phyloP scores from a whole-genome alignment of 2,797 vertebrate genomes.

The Falco peregrinus region DNA sequence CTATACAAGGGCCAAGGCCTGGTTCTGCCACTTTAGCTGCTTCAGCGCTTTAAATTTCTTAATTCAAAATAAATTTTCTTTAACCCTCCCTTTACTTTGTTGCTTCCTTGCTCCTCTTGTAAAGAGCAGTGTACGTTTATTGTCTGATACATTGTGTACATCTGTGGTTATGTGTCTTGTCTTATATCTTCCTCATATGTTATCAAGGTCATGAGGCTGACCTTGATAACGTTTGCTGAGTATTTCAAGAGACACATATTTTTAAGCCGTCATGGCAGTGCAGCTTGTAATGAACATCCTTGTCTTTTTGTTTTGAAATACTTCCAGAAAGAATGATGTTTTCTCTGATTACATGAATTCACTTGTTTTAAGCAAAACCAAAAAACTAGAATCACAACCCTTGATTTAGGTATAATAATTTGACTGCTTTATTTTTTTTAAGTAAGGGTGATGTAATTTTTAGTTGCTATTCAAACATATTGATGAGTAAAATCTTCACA shows the following conservation, averaged over 20 bases:
- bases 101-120: not conserved
- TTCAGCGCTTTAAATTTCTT: too few species aligned
- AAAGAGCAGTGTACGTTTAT: not conserved
- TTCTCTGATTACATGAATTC: not conserved
- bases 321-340: not conserved
- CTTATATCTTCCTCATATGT: not conserved
- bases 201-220: not conserved
- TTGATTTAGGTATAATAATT: not conserved
- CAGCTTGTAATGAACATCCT: not conserved
- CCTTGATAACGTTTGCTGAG: not conserved
- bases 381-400: not conserved
- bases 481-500: not conserved
- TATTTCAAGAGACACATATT: not conserved
- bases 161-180: not conserved
- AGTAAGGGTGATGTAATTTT: not conserved
- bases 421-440: not conserved
- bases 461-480: not conserved
- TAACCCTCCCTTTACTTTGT: not conserved
- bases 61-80: too few species aligned
- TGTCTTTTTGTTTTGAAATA: not conserved
- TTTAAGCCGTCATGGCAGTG: not conserved
- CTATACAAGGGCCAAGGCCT: too few species aligned
- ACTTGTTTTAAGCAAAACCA: not conserved
- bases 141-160: not conserved
- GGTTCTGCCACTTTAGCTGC: too few species aligned